A percentile compares a stretch with the other conserved stretches of the same genome.
phyloP scores from a whole-genome alignment of 1,140 invertebrate genomes.

The Nasonia giraulti region DNA sequence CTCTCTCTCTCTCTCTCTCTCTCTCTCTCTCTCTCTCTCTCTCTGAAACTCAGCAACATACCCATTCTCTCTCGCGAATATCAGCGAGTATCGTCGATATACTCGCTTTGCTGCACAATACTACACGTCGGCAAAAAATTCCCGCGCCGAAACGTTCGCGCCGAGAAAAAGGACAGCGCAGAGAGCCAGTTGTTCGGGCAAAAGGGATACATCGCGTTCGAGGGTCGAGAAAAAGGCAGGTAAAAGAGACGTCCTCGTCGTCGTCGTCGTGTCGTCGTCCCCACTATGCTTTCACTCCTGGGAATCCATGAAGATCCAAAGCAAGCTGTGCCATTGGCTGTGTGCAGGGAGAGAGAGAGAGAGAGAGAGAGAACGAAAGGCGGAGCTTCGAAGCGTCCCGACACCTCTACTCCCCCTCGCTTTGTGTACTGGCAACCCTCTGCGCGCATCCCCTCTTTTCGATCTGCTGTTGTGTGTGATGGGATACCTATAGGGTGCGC shows the following conservation, averaged over 20 bases:
- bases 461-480: not conserved
- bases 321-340: not conserved
- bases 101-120: not conserved
- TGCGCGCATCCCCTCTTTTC: not conserved
- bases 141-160: not conserved
- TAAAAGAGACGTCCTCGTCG: not conserved
- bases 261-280: not conserved
- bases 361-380: slow-evolving; percentile 42
- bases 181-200: not conserved
- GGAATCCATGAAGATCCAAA: not conserved
- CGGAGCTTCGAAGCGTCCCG: slow-evolving; percentile 7
- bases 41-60: not conserved
- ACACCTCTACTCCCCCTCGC: not conserved
- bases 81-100: not conserved
- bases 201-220: not conserved
- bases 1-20: no score
- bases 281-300: not conserved
- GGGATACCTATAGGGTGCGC: no score
- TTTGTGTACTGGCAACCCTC: not conserved
- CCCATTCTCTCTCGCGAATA: not conserved
- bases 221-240: not conserved
- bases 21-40: no score
- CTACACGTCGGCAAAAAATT: not conserved
- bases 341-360: slow-evolving; percentile 20
- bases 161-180: not conserved